Conservation (phyloP, 2,888 invertebrate genomes). For the Trichogramma dendrolimi region DNA sequence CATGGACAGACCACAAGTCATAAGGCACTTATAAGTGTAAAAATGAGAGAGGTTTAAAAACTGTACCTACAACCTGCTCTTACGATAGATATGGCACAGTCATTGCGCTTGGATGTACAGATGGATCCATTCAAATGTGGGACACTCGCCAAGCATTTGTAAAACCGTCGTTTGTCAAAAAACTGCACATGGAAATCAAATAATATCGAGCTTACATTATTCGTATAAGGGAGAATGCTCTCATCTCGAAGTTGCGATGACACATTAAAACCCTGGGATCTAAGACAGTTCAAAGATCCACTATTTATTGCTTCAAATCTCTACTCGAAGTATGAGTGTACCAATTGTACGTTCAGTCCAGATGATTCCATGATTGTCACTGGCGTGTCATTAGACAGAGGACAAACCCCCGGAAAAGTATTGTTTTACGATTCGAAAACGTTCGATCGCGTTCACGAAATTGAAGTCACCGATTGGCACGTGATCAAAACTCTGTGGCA, state of each 20-base stretch:
- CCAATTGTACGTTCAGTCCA: slow-evolving; percentile 80
- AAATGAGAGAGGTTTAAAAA: slow-evolving; percentile 79
- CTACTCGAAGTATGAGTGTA: slow-evolving; percentile 79
- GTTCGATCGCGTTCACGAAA: slow-evolving; percentile 68
- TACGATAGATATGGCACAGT: slow-evolving; percentile 82
- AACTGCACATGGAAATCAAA: slow-evolving; percentile 76
- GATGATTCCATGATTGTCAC: slow-evolving; percentile 86
- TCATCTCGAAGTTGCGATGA: slow-evolving; percentile 87
- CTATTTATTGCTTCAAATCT: slow-evolving; percentile 66
- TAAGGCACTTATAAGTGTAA: slow-evolving; percentile 81
- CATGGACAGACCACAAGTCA: slow-evolving; percentile 79
- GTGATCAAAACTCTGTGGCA: slow-evolving; percentile 92
- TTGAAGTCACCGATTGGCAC: slow-evolving; percentile 75
- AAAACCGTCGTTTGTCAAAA: slow-evolving; percentile 76
- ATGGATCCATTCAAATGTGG: slow-evolving; percentile 97
- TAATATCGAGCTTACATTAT: too few relatives aligned
- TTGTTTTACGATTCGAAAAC: slow-evolving; percentile 77
- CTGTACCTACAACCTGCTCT: slow-evolving; percentile 77
- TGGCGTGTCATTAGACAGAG: slow-evolving; percentile 74
- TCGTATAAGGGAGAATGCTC: slow-evolving; percentile 65
- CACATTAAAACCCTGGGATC: slow-evolving; percentile 92
- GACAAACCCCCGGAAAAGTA: slow-evolving; percentile 62
- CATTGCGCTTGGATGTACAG: slow-evolving; percentile 86
- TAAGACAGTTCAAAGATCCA: slow-evolving; percentile 76
- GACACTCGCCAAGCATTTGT: slow-evolving; percentile 89